phyloP scores from a whole-genome alignment of 2,113 vertebrate genomes.

The Asarcornis scutulata region DNA sequence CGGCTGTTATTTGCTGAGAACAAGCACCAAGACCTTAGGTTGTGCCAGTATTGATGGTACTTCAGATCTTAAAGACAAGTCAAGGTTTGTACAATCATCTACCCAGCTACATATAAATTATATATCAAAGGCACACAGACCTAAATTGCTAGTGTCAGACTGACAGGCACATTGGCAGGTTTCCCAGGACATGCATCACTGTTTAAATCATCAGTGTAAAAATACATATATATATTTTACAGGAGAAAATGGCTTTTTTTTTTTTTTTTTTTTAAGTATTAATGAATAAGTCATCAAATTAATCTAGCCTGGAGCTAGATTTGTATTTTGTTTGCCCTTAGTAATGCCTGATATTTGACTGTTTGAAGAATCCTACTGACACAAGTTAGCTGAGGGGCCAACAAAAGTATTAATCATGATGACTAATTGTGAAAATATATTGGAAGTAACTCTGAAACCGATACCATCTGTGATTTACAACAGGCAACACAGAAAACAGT shows the following conservation, averaged over 20 bases:
- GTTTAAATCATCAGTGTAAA: constrained; percentile 22
- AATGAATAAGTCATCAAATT: constrained; percentile 44
- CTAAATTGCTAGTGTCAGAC: constrained; percentile 56
- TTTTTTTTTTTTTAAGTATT: not conserved
- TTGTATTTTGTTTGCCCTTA: constrained; percentile 1
- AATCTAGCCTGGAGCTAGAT: constrained; percentile 37
- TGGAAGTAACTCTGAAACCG: not conserved
- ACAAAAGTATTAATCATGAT: not conserved
- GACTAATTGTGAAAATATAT: not conserved
- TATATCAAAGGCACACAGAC: constrained; percentile 44
- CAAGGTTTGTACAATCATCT: constrained; percentile 50
- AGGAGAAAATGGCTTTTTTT: not conserved
- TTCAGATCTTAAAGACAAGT: constrained; percentile 47
- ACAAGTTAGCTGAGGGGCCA: not conserved
- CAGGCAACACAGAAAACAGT: not conserved
- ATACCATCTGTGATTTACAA: accelerated
- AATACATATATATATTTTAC: not conserved
- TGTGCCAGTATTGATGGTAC: constrained; percentile 19
- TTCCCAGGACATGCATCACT: constrained; percentile 43
- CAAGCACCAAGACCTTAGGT: constrained; percentile 18
- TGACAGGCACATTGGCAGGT: constrained; percentile 40
- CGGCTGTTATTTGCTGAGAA: constrained; percentile 31
- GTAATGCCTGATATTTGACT: not conserved
- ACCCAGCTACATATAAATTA: constrained; percentile 50
- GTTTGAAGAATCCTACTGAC: constrained; percentile 1